These are phyloP conservation scores for Tragulus kanchil DNA, from an alignment of 2,113 vertebrate genomes.

Conservation along the genomic window DNA sequence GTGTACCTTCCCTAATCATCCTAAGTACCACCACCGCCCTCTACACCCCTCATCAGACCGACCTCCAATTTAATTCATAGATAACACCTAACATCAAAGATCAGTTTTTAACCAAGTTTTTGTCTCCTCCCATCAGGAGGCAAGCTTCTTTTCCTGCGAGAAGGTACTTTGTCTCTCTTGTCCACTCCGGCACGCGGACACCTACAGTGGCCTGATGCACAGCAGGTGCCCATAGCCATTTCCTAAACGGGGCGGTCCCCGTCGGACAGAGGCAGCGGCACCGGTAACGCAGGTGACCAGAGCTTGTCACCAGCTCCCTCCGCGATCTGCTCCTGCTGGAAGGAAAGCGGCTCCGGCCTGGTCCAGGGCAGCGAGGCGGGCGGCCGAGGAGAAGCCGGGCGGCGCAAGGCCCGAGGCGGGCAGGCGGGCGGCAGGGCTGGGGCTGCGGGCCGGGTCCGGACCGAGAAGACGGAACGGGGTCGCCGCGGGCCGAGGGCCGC, in stretches of 20 bases:
- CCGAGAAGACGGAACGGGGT: fast-evolving
- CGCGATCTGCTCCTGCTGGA: neutral
- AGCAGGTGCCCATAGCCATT: neutral
- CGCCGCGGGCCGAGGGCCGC: fast-evolving
- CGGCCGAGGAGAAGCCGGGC: neutral
- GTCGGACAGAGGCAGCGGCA: neutral
- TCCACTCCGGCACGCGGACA: neutral
- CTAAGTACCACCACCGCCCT: neutral
- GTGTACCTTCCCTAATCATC: neutral
- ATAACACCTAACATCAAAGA: neutral
- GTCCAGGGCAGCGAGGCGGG: too few relatives aligned
- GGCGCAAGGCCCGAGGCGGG: neutral
- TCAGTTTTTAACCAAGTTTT: neutral
- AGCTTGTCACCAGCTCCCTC: neutral
- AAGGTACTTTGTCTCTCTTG: neutral
- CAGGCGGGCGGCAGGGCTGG: fast-evolving
- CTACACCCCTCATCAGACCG: neutral
- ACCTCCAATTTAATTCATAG: neutral
- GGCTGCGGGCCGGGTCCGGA: fast-evolving
- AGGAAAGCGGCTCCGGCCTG: neutral
- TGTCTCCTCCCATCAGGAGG: neutral
- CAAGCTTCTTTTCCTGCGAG: too few relatives aligned
- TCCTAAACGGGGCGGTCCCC: neutral
- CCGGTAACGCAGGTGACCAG: neutral
- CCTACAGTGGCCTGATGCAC: neutral